phyloP scores from a whole-genome alignment of 2,113 vertebrate genomes.

The Centrocercus urophasianus region DNA sequence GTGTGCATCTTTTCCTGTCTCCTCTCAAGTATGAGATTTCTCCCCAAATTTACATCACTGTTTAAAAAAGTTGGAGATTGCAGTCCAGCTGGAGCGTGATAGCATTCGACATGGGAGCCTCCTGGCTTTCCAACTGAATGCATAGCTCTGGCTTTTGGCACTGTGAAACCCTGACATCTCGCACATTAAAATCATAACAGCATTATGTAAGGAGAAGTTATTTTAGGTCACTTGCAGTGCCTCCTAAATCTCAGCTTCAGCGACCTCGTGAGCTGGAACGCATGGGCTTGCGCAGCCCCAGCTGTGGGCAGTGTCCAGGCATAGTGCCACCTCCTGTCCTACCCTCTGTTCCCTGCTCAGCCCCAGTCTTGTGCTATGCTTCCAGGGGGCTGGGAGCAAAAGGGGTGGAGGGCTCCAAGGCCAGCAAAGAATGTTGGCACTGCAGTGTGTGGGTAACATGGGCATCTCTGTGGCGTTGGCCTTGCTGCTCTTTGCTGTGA shows the following conservation, averaged over 20 bases:
- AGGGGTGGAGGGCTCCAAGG: not conserved
- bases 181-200: slow-evolving; percentile 45
- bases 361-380: not conserved
- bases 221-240: slow-evolving; percentile 29
- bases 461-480: not conserved
- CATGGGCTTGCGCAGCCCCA: not conserved
- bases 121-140: slow-evolving; percentile 42
- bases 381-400: not conserved
- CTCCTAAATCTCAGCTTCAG: not conserved
- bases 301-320: rapidly evolving
- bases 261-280: not conserved
- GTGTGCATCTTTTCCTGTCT: not conserved
- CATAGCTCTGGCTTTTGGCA: slow-evolving; percentile 50
- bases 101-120: slow-evolving; percentile 12
- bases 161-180: slow-evolving; percentile 32
- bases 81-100: slow-evolving; percentile 52
- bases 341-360: not conserved
- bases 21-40: not conserved
- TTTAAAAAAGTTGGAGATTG: not conserved
- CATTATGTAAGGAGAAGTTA: slow-evolving; percentile 65
- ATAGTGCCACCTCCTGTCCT: not conserved
- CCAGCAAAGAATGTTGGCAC: rapidly evolving
- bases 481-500: not conserved
- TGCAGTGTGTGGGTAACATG: not conserved
- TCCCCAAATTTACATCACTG: not conserved